Conservation (phyloP, 2,113 vertebrate genomes). For the Elephas maximus region DNA sequence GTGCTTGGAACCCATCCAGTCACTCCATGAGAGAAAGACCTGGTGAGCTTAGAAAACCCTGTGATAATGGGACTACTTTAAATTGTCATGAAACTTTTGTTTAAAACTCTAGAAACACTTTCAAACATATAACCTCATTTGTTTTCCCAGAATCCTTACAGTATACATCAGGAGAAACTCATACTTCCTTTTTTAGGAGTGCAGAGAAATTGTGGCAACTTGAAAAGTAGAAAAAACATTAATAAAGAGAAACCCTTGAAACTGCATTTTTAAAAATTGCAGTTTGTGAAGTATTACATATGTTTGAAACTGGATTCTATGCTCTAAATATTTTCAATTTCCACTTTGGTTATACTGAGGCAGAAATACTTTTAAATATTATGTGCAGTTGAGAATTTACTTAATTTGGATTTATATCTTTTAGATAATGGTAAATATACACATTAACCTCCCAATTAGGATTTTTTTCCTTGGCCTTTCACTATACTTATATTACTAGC, state of each 20-base stretch:
- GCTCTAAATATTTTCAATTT: conserved; percentile 57
- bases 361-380: background rate
- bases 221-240: background rate
- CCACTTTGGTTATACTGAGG: background rate
- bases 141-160: background rate
- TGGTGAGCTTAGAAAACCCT: background rate
- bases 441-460: background rate
- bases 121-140: background rate
- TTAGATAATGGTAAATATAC: background rate
- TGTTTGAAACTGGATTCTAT: conserved; percentile 38
- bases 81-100: background rate
- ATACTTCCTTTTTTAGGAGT: background rate
- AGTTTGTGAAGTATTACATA: background rate
- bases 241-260: background rate
- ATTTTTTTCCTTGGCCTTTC: background rate
- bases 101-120: conserved; percentile 10
- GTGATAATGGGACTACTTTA: background rate
- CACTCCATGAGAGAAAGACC: background rate
- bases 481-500: background rate
- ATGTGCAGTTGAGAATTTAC: background rate
- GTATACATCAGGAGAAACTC: background rate
- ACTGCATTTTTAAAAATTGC: background rate
- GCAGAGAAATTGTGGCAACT: background rate
- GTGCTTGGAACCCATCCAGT: background rate
- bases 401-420: conserved; percentile 21